Percentiles rank a stretch among this genome's conserved stretches.
These are phyloP conservation scores for Pandemis heparana DNA, from an alignment of 2,888 invertebrate genomes.

Conservation along the genomic window DNA sequence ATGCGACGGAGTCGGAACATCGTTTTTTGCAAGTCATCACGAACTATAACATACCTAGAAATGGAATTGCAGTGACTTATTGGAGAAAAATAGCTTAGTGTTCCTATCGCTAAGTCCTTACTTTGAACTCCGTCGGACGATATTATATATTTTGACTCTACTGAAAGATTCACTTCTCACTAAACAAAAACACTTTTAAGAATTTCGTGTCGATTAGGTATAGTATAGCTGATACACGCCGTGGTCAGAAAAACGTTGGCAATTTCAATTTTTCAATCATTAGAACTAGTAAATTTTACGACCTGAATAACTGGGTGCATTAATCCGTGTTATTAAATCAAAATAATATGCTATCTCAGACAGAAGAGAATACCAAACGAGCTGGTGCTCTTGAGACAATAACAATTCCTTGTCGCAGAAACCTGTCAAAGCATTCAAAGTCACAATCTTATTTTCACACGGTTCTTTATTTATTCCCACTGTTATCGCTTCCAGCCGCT, in stretches of 20 bases:
- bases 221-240: not conserved
- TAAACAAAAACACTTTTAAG: not conserved
- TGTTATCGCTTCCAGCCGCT: slow-evolving; percentile 56
- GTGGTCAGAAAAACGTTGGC: not conserved
- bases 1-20: not conserved
- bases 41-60: not conserved
- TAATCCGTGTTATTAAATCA: no score
- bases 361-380: not conserved
- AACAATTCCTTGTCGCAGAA: not conserved
- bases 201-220: not conserved
- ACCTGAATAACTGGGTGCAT: no score
- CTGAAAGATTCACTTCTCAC: not conserved
- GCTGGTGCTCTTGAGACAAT: not conserved
- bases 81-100: no score
- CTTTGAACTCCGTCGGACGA: no score
- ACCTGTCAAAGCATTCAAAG: slow-evolving; percentile 21
- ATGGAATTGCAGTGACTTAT: no score
- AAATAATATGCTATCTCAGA: not conserved
- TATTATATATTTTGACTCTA: no score
- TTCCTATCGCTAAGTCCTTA: no score
- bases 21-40: not conserved
- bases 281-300: no score
- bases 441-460: slow-evolving; percentile 56
- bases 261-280: no score
- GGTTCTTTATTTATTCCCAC: slow-evolving; percentile 62